Base-by-base conservation (phyloP, 1,140 invertebrate species). In the Drosophila mayri region DNA sequence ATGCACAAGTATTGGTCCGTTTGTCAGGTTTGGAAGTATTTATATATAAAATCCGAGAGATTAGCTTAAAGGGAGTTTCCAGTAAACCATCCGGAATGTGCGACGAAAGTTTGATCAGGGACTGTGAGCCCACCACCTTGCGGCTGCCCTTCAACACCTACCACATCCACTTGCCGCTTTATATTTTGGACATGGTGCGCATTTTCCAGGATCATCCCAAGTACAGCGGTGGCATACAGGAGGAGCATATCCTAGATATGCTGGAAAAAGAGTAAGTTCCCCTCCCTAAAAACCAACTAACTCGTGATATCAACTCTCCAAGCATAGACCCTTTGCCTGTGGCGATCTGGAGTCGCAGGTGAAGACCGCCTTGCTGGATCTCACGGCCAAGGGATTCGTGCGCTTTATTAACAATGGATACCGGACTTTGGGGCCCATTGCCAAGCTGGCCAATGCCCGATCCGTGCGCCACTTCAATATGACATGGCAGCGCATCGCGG, bases 281-380 rank as follows among this genome's bases (percentile, higher is more conserved):
- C 11, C 11, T 35, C 3, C 11, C 35, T 5, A 25, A 35, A 35
- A 4, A 11, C 11, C 12, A 35, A 49, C 16, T 6, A 4, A 11
- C 0, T 28, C 9, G 1, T 1, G n/a, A 6, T 16, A 54, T 22
- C 1, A 54, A 14, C 32, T 38, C 52, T 8, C 6, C 46, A 18
- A 57, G 28, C 0, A 0, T 57, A 92, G 91, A 78, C 57, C 76
- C 3, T 92, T 81, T 70, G 85, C 82, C 10, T 76, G 76, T 20
- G 91, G 91, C n/a, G 91, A 92, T 61, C 54, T 92, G 30, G 77
- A 86, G 38, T 82, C 91, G 10, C 91, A 92, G 35, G 84, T 92
- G 6, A 90, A 79, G 67, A 91, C 83, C 6, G 91, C 91, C 6
- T 38, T 92, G 10, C 64, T 81, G 50, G 90, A 91, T 28, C 62